Percentiles rank a stretch among this genome's conserved stretches.
Conservation (phyloP, 2,888 invertebrate genomes). For the Matsumyia berberina region DNA sequence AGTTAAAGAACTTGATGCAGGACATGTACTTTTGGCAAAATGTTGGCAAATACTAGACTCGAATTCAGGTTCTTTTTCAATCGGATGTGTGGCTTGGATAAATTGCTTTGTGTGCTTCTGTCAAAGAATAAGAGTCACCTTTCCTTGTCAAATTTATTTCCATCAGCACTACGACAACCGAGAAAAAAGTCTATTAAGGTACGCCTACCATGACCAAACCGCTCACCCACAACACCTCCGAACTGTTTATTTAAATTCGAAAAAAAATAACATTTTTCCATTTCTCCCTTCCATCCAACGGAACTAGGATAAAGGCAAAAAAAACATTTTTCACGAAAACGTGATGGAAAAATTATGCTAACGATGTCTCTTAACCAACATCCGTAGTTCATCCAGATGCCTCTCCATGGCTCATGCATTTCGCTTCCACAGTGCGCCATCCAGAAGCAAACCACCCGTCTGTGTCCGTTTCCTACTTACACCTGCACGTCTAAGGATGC, state of each 20-base stretch:
- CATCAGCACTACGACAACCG: too few relatives aligned
- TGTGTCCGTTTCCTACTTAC: slow-evolving; percentile 21
- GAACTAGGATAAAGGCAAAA: slow-evolving; percentile 13
- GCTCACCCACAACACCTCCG: slow-evolving; percentile 2
- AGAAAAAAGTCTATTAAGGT: too few relatives aligned
- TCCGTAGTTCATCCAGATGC: slow-evolving; percentile 62
- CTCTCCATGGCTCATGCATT: slow-evolving; percentile 60
- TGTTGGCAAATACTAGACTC: too few relatives aligned
- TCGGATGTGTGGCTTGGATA: too few relatives aligned
- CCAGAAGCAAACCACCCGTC: slow-evolving; percentile 9
- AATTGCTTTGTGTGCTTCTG: too few relatives aligned
- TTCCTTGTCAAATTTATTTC: too few relatives aligned
- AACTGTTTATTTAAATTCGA: slow-evolving; percentile 10
- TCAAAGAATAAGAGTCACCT: too few relatives aligned
- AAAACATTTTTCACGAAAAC: slow-evolving; percentile 38
- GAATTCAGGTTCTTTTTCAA: too few relatives aligned
- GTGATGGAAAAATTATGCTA: slow-evolving; percentile 77
- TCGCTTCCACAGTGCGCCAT: not conserved
- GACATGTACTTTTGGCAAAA: too few relatives aligned
- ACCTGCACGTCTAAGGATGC: slow-evolving; percentile 49
- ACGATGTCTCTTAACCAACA: slow-evolving; percentile 74
- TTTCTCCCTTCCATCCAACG: not conserved
- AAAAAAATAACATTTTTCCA: slow-evolving; percentile 11
- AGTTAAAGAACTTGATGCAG: too few relatives aligned
- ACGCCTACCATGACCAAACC: too few relatives aligned